Conservation (phyloP, 2,888 invertebrate genomes). For the Rhyacophila evoluta region DNA sequence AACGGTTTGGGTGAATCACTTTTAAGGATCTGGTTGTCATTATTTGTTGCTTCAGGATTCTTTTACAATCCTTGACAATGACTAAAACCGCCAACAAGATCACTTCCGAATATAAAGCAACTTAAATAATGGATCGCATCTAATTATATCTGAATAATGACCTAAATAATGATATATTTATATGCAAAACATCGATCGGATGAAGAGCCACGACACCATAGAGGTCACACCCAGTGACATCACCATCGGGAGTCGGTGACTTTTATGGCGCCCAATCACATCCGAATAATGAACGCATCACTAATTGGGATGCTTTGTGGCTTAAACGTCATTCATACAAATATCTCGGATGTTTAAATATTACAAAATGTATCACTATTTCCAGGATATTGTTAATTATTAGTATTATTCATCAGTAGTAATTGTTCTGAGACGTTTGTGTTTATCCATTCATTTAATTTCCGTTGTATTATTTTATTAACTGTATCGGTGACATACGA, state of each 20-base stretch:
- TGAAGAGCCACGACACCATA: background rate
- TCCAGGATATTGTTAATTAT: background rate
- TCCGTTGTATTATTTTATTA: too few relatives aligned
- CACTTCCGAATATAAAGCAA: too few relatives aligned
- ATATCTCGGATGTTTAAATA: background rate
- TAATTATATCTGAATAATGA: background rate
- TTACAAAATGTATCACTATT: background rate
- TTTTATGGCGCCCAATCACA: background rate
- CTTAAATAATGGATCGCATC: too few relatives aligned
- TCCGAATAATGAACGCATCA: constrained; percentile 1
- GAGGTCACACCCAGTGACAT: constrained; percentile 12
- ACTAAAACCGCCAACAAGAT: too few relatives aligned
- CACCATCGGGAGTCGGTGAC: background rate
- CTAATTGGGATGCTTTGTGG: constrained; percentile 1
- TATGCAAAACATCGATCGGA: background rate
- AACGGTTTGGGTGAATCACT: too few relatives aligned
- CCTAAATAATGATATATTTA: background rate
- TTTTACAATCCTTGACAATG: too few relatives aligned
- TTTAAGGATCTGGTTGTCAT: too few relatives aligned
- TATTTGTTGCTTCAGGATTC: too few relatives aligned
- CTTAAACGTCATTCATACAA: background rate
- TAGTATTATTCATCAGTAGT: too few relatives aligned
- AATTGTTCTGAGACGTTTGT: too few relatives aligned
- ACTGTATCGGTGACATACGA: too few relatives aligned
- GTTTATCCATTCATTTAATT: too few relatives aligned